phyloP scores from a whole-genome alignment of 2,888 invertebrate species.

The Saturnia japonica region DNA sequence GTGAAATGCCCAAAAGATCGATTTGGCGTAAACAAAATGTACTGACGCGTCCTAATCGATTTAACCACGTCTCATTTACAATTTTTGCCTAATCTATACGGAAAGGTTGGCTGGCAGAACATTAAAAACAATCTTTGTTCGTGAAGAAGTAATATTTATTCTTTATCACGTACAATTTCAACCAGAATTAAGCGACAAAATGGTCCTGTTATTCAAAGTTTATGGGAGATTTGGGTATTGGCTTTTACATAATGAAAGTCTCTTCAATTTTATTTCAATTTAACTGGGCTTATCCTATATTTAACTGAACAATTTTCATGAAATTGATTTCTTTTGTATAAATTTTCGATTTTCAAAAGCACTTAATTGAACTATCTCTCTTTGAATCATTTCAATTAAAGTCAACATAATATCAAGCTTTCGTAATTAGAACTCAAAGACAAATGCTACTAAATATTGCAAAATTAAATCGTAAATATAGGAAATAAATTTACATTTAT shows the following conservation, averaged over 20 bases:
- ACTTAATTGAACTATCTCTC: neutral
- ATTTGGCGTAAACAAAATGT: conserved; percentile 47
- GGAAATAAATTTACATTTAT: too few species aligned
- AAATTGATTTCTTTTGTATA: neutral
- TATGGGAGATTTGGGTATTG: conserved; percentile 7
- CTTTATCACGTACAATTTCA: conserved; percentile 36
- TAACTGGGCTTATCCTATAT: neutral
- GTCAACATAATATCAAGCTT: neutral
- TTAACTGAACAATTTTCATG: neutral
- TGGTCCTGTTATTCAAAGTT: conserved; percentile 7
- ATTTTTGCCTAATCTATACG: conserved; percentile 39
- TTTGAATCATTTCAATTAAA: neutral
- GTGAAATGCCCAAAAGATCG: conserved; percentile 31
- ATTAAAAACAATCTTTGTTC: conserved; percentile 38
- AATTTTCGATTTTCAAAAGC: neutral
- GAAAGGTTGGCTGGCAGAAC: conserved; percentile 26
- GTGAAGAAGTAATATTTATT: conserved; percentile 44
- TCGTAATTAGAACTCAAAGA: neutral
- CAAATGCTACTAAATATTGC: too few species aligned
- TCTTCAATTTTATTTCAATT: conserved; percentile 3
- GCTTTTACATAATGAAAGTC: conserved; percentile 6
- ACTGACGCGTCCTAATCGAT: conserved; percentile 54
- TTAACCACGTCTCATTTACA: conserved; percentile 56
- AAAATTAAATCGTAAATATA: too few species aligned
- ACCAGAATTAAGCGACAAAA: conserved; percentile 35